These are phyloP conservation scores for Chrysocyon brachyurus DNA, from an alignment of 2,797 vertebrate species.

Conservation along the genomic window DNA sequence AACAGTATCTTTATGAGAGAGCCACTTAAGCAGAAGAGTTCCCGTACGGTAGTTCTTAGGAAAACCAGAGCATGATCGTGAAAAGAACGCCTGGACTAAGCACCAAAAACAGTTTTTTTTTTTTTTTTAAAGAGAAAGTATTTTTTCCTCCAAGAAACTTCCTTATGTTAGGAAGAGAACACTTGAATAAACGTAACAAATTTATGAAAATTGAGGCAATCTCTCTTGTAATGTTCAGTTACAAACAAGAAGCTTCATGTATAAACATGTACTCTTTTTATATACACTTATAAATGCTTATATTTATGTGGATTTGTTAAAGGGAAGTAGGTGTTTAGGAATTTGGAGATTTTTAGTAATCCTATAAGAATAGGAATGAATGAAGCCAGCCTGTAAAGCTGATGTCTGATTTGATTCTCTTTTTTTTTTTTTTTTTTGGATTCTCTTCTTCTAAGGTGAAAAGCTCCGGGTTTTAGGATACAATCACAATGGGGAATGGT, in stretches of 20 bases:
- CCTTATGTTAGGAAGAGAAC: not conserved
- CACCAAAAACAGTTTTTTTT: not conserved
- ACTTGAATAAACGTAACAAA: not conserved
- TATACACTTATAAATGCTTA: not conserved
- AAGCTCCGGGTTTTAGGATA: constrained; percentile 98
- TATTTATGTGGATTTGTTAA: not conserved
- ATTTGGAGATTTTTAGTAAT: not conserved
- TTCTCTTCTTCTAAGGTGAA: constrained; percentile 90
- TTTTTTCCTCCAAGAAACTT: not conserved
- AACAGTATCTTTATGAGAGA: not conserved
- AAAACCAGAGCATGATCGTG: not conserved
- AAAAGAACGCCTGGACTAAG: not conserved
- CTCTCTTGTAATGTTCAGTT: not conserved
- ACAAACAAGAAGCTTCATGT: not conserved
- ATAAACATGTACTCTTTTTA: not conserved
- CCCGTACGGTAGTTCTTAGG: not conserved
- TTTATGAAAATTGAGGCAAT: not conserved
- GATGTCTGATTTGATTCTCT: not conserved
- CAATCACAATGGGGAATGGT: constrained; percentile 99
- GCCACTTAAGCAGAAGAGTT: not conserved
- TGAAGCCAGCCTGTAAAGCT: not conserved
- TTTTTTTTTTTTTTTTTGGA: too few species aligned
- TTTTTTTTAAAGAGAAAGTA: not conserved
- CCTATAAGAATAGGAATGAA: not conserved
- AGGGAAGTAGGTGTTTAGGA: not conserved